A percentile compares a stretch with the other conserved stretches of the same genome.
Conservation (phyloP, 2,113 vertebrate species). For the Entomyzon cyanotis region DNA sequence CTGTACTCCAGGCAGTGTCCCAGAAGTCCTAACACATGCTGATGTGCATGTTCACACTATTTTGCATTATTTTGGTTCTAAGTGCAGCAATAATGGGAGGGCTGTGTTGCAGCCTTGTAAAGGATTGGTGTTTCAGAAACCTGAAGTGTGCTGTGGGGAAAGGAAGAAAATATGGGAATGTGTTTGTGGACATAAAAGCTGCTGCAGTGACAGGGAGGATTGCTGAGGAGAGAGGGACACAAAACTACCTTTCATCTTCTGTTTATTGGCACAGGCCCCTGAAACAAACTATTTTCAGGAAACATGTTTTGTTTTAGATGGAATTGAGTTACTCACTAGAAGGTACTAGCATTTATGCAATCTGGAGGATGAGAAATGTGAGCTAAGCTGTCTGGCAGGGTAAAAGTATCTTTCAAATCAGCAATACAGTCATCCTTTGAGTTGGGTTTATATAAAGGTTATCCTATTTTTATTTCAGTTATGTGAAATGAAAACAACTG, state of each 20-base stretch:
- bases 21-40: not conserved
- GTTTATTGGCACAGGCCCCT: not conserved
- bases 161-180: not conserved
- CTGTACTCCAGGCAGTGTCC: not conserved
- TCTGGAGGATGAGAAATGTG: not conserved
- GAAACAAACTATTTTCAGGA: not conserved
- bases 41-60: rapidly evolving
- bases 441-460: slow-evolving; percentile 9
- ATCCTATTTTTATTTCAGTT: slow-evolving; percentile 9
- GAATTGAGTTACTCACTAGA: not conserved
- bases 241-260: not conserved
- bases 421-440: not conserved
- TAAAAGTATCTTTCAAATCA: not conserved
- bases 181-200: not conserved
- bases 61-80: not conserved
- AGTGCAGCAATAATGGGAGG: not conserved
- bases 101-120: not conserved
- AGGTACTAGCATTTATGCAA: not conserved
- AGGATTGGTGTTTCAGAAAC: not conserved
- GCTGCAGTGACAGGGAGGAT: not conserved
- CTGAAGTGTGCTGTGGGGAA: not conserved
- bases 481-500: not conserved
- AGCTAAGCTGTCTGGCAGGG: not conserved
- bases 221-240: not conserved
- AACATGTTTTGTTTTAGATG: not conserved